These are phyloP conservation scores for Andrena flavipes DNA, from an alignment of 2,888 invertebrate species.

Conservation along the genomic window DNA sequence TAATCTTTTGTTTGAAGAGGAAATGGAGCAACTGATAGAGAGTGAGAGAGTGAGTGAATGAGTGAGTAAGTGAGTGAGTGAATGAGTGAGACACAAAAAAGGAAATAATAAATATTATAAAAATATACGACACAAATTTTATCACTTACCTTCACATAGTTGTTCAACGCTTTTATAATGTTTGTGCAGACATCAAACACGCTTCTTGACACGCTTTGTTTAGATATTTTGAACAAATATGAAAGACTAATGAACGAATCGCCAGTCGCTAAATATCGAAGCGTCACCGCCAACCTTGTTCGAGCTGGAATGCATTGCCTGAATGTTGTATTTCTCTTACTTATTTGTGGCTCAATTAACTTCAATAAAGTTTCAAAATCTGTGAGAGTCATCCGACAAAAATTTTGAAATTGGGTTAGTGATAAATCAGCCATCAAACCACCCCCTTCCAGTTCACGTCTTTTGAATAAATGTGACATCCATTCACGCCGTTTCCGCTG, in stretches of 20 bases:
- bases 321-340: neutral
- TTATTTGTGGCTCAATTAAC: neutral
- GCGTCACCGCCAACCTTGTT: neutral
- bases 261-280: conserved; percentile 3
- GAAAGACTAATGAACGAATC: neutral
- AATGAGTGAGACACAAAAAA: too few species aligned
- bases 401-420: neutral
- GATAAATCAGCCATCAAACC: neutral
- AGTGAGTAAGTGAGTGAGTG: too few species aligned
- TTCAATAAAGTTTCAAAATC: neutral
- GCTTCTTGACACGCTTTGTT: neutral
- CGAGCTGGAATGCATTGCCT: neutral
- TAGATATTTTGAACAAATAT: neutral
- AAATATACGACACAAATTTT: neutral
- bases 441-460: neutral
- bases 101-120: too few species aligned
- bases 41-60: too few species aligned
- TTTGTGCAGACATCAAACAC: neutral
- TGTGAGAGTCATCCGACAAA: neutral
- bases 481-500: neutral
- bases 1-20: too few species aligned
- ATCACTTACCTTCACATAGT: conserved; percentile 4
- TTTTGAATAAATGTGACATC: neutral
- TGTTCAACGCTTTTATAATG: neutral
- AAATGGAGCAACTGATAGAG: too few species aligned